Evolutionary conservation across 2,113 vertebrate species (phyloP).

Genomic region (Apistogramma diplotaenia): DNA sequence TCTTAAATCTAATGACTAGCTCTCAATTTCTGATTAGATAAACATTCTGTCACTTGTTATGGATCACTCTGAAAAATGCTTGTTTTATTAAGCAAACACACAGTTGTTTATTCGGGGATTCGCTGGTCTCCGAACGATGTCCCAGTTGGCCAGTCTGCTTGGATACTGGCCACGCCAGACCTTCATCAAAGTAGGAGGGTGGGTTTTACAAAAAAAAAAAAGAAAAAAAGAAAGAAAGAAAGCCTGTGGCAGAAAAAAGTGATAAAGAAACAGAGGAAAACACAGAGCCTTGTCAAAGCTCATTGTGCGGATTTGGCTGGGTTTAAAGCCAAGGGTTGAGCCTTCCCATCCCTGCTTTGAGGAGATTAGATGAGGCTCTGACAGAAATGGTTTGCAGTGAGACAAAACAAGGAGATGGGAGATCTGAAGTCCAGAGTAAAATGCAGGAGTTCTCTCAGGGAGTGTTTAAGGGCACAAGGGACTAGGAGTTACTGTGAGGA

Average conservation of each 20-base stretch:
- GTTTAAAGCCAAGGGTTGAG: slow-evolving; percentile 39
- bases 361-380: slow-evolving; percentile 52
- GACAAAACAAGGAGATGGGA: slow-evolving; percentile 28
- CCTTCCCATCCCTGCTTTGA: slow-evolving; percentile 46
- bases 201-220: not conserved
- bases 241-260: not conserved
- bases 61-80: not conserved
- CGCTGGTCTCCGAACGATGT: not conserved
- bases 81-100: slow-evolving; percentile 16
- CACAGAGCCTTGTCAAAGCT: slow-evolving; percentile 51
- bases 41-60: not conserved
- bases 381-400: slow-evolving; percentile 22
- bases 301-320: slow-evolving; percentile 52
- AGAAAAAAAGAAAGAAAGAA: slow-evolving; percentile 20
- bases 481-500: slow-evolving; percentile 22
- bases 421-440: slow-evolving; percentile 20
- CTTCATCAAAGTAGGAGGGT: slow-evolving; percentile 7
- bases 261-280: slow-evolving; percentile 8
- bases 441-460: not conserved
- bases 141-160: not conserved
- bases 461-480: slow-evolving; percentile 5
- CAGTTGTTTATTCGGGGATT: slow-evolving; percentile 8
- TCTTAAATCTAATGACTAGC: not conserved
- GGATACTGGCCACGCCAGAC: not conserved
- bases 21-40: not conserved